phyloP scores from a whole-genome alignment of 2,888 invertebrate species.

The Cosmopolites sordidus region DNA sequence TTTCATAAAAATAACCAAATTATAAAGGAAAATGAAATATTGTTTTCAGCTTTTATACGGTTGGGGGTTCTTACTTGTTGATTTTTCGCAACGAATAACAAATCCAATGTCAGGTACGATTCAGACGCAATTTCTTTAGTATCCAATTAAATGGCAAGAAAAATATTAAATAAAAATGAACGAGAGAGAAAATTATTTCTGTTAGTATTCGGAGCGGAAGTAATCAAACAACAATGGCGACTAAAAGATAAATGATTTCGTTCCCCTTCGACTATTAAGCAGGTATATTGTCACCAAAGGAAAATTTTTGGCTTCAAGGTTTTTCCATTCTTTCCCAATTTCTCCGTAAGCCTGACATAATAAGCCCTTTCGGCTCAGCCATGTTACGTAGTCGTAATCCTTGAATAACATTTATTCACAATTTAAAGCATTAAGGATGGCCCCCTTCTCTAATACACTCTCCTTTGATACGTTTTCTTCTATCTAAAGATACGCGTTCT shows the following conservation, averaged over 20 bases:
- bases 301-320: conserved; percentile 10
- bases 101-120: background rate
- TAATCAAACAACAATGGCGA: conserved; percentile 15
- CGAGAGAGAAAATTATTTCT: conserved; percentile 25
- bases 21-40: no score
- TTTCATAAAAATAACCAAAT: no score
- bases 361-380: conserved; percentile 17
- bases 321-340: conserved; percentile 17
- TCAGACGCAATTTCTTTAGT: background rate
- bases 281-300: conserved; percentile 14
- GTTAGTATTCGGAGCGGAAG: conserved; percentile 6
- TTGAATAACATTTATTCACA: conserved; percentile 20
- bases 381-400: conserved; percentile 13
- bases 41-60: no score
- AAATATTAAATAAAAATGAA: conserved; percentile 24
- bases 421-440: conserved; percentile 10
- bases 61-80: background rate
- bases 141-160: conserved; percentile 16
- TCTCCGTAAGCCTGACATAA: conserved; percentile 14
- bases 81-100: background rate
- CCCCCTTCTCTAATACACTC: conserved; percentile 7
- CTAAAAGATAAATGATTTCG: conserved; percentile 15
- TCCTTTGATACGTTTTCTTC: conserved; percentile 3
- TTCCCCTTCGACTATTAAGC: conserved; percentile 11
- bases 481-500: no score